A percentile compares a stretch with the other conserved stretches of the same genome.
Evolutionary conservation across 1,140 invertebrate species (phyloP).

Genomic region (Drosophila nigromelanica): DNA sequence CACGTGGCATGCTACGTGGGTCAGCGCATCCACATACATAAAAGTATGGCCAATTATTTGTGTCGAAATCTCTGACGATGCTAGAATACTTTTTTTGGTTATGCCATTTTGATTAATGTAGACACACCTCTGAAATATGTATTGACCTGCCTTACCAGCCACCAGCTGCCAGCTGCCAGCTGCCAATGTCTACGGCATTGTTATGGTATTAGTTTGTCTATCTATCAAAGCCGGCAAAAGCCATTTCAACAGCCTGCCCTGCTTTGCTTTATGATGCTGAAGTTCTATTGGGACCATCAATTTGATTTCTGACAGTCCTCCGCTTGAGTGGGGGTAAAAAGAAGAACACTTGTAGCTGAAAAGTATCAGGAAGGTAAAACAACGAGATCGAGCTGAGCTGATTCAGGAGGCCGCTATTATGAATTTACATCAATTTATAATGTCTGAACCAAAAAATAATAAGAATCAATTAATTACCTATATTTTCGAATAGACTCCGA

Average conservation of each 20-base stretch:
- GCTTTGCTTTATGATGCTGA: conserved; percentile 39
- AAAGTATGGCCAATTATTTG: conserved; percentile 64
- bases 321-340: conserved; percentile 3
- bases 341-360: conserved; percentile 32
- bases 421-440: conserved; percentile 13
- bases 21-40: conserved; percentile 7
- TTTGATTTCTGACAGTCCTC: conserved; percentile 53
- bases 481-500: not conserved
- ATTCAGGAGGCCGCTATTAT: conserved; percentile 15
- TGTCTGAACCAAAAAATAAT: not conserved
- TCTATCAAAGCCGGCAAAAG: conserved; percentile 66
- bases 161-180: conserved; percentile 45
- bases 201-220: conserved; percentile 40
- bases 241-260: conserved; percentile 62
- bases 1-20: conserved; percentile 24
- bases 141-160: conserved; percentile 56
- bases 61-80: conserved; percentile 45
- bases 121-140: conserved; percentile 57
- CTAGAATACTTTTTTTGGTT: conserved; percentile 20
- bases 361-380: conserved; percentile 12
- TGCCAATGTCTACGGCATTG: conserved; percentile 41
- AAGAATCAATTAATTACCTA: not conserved
- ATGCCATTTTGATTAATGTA: conserved; percentile 69
- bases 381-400: conserved; percentile 9
- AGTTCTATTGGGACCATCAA: conserved; percentile 65